Conservation (phyloP, 2,888 invertebrate species). For the Merodon equestris region DNA sequence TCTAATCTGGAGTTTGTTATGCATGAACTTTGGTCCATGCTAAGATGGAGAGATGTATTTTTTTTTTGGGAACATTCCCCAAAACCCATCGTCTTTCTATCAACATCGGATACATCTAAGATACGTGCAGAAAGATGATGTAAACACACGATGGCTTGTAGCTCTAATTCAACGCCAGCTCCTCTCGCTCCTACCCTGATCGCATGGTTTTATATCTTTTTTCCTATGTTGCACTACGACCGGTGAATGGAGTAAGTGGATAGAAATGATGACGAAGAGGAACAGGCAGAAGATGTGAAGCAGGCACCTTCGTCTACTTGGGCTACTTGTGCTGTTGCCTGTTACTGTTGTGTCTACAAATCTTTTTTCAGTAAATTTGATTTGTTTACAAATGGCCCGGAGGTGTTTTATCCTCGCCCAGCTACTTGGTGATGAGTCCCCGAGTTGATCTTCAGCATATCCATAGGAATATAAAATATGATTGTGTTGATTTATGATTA, state of each 20-base stretch:
- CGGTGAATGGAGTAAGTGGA: slow-evolving; percentile 35
- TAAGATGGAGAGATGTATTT: slow-evolving; percentile 7
- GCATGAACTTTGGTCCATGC: slow-evolving; percentile 43
- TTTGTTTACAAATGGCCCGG: slow-evolving; percentile 48
- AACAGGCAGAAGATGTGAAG: slow-evolving; percentile 10
- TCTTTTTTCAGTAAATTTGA: slow-evolving; percentile 52
- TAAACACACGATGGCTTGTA: slow-evolving; percentile 43
- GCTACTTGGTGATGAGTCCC: background rate
- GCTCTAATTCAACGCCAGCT: slow-evolving; percentile 47
- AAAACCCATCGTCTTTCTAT: slow-evolving; percentile 61
- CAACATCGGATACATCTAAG: slow-evolving; percentile 62
- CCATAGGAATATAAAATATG: slow-evolving; percentile 65
- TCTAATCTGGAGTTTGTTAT: slow-evolving; percentile 55
- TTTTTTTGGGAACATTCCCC: slow-evolving; percentile 43
- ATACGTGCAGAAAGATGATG: slow-evolving; percentile 63
- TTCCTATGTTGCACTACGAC: slow-evolving; percentile 34
- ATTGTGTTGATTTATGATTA: slow-evolving; percentile 65
- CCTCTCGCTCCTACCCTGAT: too few species aligned
- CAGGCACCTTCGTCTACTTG: too few species aligned
- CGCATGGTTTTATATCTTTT: slow-evolving; percentile 17
- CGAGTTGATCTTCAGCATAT: slow-evolving; percentile 22
- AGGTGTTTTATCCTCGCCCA: slow-evolving; percentile 43
- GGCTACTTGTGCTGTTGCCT: background rate
- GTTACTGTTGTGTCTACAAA: slow-evolving; percentile 63
- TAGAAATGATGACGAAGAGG: slow-evolving; percentile 29